A percentile compares a stretch with the other conserved stretches of the same genome.
phyloP scores from a whole-genome alignment of 2,888 invertebrate species.

The Timema cristinae region DNA sequence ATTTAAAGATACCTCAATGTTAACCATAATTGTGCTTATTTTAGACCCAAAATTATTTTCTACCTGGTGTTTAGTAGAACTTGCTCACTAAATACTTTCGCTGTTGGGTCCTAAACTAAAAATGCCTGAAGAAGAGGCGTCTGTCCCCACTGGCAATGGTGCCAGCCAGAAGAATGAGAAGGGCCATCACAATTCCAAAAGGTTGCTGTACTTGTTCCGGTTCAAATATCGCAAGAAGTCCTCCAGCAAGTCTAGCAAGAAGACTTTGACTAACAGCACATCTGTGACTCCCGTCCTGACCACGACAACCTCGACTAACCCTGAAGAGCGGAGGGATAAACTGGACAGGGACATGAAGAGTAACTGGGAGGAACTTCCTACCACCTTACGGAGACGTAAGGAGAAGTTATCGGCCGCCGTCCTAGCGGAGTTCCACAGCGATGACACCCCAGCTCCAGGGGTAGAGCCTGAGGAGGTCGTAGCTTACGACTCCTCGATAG shows the following conservation, averaged over 20 bases:
- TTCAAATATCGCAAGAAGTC: constrained; percentile 21
- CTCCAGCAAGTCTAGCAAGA: constrained; percentile 2
- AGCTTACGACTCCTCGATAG: too few relatives aligned
- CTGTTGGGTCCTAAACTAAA: background rate
- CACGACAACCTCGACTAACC: background rate
- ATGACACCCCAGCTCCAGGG: background rate
- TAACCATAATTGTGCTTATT: too few relatives aligned
- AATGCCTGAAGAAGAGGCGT: background rate
- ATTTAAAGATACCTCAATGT: too few relatives aligned
- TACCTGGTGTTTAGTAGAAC: too few relatives aligned
- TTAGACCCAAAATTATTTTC: too few relatives aligned
- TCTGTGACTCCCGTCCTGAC: background rate
- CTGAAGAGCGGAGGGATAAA: constrained; percentile 29
- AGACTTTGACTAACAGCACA: background rate
- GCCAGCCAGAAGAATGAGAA: constrained; percentile 7
- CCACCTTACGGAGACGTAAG: constrained; percentile 41
- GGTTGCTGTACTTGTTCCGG: constrained; percentile 22
- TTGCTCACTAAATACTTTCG: too few relatives aligned
- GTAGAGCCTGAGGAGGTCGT: too few relatives aligned
- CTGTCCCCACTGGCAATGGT: background rate
- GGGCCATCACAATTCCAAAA: constrained; percentile 8
- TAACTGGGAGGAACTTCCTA: constrained; percentile 46
- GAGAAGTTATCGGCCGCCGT: constrained; percentile 31
- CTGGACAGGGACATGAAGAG: constrained; percentile 31
- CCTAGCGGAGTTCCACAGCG: constrained; percentile 30